phyloP scores from a whole-genome alignment of 2,113 vertebrate species.

The Rafetus swinhoei region DNA sequence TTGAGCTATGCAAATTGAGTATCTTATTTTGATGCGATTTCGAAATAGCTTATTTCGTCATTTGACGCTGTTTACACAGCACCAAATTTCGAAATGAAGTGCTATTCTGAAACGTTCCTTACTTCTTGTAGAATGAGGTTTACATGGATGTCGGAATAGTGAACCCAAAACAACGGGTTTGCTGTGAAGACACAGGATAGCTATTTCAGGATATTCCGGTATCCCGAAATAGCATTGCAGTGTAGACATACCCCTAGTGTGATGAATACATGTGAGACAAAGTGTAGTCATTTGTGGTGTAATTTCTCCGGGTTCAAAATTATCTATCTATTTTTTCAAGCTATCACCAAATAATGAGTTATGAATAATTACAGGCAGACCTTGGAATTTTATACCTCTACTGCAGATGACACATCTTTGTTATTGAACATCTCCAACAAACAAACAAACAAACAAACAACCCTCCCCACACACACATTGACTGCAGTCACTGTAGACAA shows the following conservation, averaged over 20 bases:
- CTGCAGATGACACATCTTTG: fast-evolving
- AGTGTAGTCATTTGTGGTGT: neutral
- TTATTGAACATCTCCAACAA: fast-evolving
- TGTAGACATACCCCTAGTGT: neutral
- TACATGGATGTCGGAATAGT: too few relatives aligned
- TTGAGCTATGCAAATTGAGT: too few relatives aligned
- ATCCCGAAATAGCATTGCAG: too few relatives aligned
- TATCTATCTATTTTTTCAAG: neutral
- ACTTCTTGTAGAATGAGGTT: too few relatives aligned
- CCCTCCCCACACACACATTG: neutral
- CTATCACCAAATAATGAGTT: neutral
- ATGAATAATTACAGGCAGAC: neutral
- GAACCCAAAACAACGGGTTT: too few relatives aligned
- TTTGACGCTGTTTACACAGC: too few relatives aligned
- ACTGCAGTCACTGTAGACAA: neutral
- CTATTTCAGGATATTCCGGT: too few relatives aligned
- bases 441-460: neutral
- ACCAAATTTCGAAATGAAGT: too few relatives aligned
- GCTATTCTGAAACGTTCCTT: too few relatives aligned
- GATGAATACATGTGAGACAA: neutral
- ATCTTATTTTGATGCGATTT: too few relatives aligned
- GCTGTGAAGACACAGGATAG: too few relatives aligned
- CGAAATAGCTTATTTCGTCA: too few relatives aligned
- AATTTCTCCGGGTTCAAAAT: neutral
- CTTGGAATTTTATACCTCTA: fast-evolving